Evolutionary conservation across 2,888 invertebrate genomes (phyloP), one percentile per base, ranked within the genome.

Genomic region (Cinara cedri): DNA sequence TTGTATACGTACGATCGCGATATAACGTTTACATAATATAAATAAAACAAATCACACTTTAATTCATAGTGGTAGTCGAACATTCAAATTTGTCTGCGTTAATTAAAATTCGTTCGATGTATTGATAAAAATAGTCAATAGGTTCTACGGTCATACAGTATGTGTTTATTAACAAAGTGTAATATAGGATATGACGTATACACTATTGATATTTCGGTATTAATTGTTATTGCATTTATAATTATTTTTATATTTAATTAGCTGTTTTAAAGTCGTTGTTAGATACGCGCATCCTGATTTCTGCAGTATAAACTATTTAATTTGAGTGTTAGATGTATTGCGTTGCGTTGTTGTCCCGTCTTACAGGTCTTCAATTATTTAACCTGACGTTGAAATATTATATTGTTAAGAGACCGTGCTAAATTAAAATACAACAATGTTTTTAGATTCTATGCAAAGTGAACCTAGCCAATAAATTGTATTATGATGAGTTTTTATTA

Each of bases 231-330:
- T 6, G 34, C 34, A 34, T 4, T 34, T 34, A 19, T 49, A 24
- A n/a, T 26, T 60, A 34, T 44, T 46, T 44, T 72, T 6, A n/a
- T 57, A 24, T 11, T n/a, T 16, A 26, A 70, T 70, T 34, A 19
- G 19, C n/a, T 21, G 11, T 51, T 49, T 57, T 62, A 62, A 72
- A 46, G 57, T 44, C 6, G 49, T 19, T n/a, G n/a, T 44, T 72
- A 13, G 13, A 14, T 54, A 21, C 55, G 6, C 16, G 14, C 13
- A 19, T 13, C 24, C 3, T 10, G 16, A 72, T 49, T 62, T 62
- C 21, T 34, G 34, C 34, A 51, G 21, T 62, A 62, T 11, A 72
- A 72, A 62, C 62, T 3, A 72, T 62, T 11, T 34, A 71, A 55
- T 16, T 16, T 42, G 6, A 44, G 57, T 2, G 16, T 21, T 54